Base-by-base conservation (phyloP, 1,140 invertebrate species). In the Dendroctonus valens region DNA sequence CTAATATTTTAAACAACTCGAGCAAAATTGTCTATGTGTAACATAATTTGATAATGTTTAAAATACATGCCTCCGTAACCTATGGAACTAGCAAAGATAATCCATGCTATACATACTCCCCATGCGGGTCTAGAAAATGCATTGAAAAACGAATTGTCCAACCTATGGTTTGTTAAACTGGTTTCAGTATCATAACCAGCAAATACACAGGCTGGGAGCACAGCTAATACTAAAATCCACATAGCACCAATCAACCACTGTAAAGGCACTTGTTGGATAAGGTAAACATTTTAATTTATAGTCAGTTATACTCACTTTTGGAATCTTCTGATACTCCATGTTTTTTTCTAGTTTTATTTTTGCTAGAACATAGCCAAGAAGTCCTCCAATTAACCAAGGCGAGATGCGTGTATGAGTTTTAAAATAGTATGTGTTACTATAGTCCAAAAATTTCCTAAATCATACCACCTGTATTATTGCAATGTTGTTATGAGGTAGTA, bases 381-480 rank as follows among this genome's bases (percentile, higher is more conserved):
- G 71, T 57, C 85, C 80, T 37, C 85, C 85, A n/a, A 85, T 77
- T n/a, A 87, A 68, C 77, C 83, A 86, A 0, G 85, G 81, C 6
- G 81, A 76, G n/a, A 80, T 79, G 69, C 83, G 74, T 0, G 75
- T 80, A 69, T 83, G 81, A 9, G 73, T 69, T 7, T 62, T 38
- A 4, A 73, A 44, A 53, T 79, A 79, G 62, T 75, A 75, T 0
- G 50, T 12, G 37, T 62, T 61, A 9, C n/a, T 26, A 40, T 50
- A 69, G 15, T 62, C 49, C 9, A 41, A 41, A 12, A n/a, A 8
- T 40, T 62, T 55, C 7, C 52, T 67, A 40, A 37, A 67, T 11
- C 9, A 12, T 46, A 46, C 1, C 4, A 4, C 9, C 3, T 46
- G 9, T 46, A 46, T 11, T 46, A 11, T 4, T 11, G 12, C 9